Percentiles rank a stretch among this genome's conserved stretches.
phyloP scores from a whole-genome alignment of 2,888 invertebrate species.

The Caenorhabditis japonica region DNA sequence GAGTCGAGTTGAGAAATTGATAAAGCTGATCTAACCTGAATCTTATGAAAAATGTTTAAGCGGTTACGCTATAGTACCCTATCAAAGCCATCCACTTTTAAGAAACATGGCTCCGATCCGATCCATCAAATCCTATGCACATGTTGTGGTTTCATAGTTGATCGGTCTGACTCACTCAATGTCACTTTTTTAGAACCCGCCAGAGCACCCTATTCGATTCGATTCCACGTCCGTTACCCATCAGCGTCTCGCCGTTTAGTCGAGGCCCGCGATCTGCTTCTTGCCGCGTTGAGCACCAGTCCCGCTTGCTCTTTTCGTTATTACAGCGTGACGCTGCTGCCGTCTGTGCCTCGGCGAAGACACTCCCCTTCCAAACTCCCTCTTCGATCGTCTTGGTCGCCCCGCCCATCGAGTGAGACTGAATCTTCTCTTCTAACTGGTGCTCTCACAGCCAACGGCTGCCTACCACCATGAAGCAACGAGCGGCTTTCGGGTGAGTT shows the following conservation, averaged over 20 bases:
- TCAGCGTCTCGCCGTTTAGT: too few relatives aligned
- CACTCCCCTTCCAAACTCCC: conserved; percentile 16
- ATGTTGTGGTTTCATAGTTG: conserved; percentile 13
- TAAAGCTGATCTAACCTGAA: too few relatives aligned
- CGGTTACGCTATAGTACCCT: too few relatives aligned
- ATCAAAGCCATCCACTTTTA: too few relatives aligned
- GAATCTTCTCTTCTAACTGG: conserved; percentile 52
- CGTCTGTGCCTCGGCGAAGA: conserved; percentile 37
- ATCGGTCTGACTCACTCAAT: too few relatives aligned
- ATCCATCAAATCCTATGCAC: conserved; percentile 42
- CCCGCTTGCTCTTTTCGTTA: conserved; percentile 11
- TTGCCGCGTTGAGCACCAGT: conserved; percentile 3
- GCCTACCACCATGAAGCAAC: conserved; percentile 57
- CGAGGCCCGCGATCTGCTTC: conserved; percentile 5
- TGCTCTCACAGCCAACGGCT: conserved; percentile 56
- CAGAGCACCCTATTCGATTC: too few relatives aligned
- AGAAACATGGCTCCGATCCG: conserved; percentile 12
- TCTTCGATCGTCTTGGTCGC: conserved; percentile 28
- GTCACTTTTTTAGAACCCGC: too few relatives aligned
- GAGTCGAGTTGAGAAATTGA: too few relatives aligned
- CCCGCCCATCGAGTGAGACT: conserved; percentile 40
- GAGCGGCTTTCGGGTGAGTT: conserved; percentile 53
- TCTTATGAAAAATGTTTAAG: too few relatives aligned
- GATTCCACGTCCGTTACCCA: too few relatives aligned
- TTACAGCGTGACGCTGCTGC: conserved; percentile 39